Evolutionary conservation across 2,797 vertebrate species (phyloP), one percentile per base, ranked within the genome.

Genomic region (Ctenochaetus hawaiiensis): DNA sequence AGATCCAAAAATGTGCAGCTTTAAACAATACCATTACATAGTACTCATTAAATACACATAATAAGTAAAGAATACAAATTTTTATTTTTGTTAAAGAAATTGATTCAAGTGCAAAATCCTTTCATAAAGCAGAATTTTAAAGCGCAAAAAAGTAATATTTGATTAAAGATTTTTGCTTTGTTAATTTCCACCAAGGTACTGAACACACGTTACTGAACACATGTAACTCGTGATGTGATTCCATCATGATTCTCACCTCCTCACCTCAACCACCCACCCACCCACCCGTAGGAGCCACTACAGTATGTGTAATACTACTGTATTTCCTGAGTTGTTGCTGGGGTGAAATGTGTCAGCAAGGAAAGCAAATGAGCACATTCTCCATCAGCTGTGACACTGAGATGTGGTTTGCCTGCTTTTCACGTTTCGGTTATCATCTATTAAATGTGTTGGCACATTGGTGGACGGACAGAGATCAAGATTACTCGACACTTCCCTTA

Each of bases 401-500:
- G 64, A 74, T 62, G 65, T 26, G 56, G 17, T 54, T 72, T 41
- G 54, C 39, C 49, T 41, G 8, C 61, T 67, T 34, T 59, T 64
- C 48, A 39, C 44, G 52, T 67, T 62, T n/a, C 37, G 6, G 44
- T 56, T 67, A 69, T 79, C 64, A 51, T 73, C 23, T 63, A 47
- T 58, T 37, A 49, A 67, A 17, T 49, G 43, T 56, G n/a, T 67
- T 72, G 48, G 23, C 18, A 64, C 1, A 45, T 51, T n/a, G 70
- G 58, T 67, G 23, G 75, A 78, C 59, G 78, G 76, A 61, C 68
- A 67, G 52, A 13, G 37, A 78, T 78, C 53, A 53, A 60, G 54
- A 81, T 84, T 58, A 78, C 79, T 67, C 41, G 64, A 18, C 60
- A n/a, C n/a, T 59, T 79, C 67, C 14, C 57, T 79, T 77, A 73